Percentiles rank a stretch among this genome's conserved stretches.
phyloP scores from a whole-genome alignment of 2,888 invertebrate genomes.

The Tinea semifulvella region DNA sequence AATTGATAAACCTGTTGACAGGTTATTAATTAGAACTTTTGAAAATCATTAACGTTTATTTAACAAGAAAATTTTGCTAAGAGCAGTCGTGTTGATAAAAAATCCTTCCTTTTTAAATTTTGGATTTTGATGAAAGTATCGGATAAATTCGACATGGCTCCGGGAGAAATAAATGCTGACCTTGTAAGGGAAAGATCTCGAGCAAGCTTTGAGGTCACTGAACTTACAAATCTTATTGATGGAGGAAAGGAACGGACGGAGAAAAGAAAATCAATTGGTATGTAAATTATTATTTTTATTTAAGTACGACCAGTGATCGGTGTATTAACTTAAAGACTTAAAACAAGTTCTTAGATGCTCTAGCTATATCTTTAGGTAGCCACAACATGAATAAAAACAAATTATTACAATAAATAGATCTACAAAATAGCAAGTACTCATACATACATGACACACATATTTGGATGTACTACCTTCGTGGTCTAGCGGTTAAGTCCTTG shows the following conservation, averaged over 20 bases:
- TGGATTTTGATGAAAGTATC: no score
- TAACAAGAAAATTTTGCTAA: neutral
- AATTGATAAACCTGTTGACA: neutral
- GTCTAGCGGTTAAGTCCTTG: no score
- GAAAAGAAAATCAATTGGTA: slow-evolving; percentile 64
- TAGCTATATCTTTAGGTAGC: no score
- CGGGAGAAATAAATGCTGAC: slow-evolving; percentile 66
- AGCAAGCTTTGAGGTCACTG: slow-evolving; percentile 75
- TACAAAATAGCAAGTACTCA: no score
- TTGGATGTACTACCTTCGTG: no score
- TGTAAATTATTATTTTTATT: neutral
- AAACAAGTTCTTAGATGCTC: no score
- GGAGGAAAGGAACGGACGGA: slow-evolving; percentile 76
- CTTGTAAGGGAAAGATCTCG: slow-evolving; percentile 73
- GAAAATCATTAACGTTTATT: neutral
- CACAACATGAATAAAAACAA: no score
- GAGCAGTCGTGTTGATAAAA: neutral
- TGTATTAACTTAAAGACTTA: no score
- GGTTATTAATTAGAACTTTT: neutral
- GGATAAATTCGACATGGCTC: slow-evolving; percentile 6
- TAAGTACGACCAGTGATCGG: no score
- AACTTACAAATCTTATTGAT: slow-evolving; percentile 80
- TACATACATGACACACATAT: no score
- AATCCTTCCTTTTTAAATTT: no score
- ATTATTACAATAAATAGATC: no score